Base-by-base conservation (phyloP, 2,113 vertebrate genomes). In the Stegostoma tigrinum region DNA sequence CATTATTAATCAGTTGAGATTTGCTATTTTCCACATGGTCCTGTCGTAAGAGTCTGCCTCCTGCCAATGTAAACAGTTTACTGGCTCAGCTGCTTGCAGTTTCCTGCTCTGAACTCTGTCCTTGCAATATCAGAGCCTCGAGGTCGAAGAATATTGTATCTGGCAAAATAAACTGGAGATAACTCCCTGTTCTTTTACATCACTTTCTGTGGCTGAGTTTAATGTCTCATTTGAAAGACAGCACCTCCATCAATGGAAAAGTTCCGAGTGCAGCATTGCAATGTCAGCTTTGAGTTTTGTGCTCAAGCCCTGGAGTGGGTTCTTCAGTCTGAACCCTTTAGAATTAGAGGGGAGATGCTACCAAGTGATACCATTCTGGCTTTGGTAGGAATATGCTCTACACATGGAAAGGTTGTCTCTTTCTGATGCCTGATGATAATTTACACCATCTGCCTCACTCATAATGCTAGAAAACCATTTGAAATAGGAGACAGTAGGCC, bases 1-100 rank as follows among this genome's bases (percentile, higher is more conserved):
- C 38, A 75, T 95, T 95, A 75, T 95, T 95, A 95, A 95, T 95
- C 94, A 95, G 52, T 95, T 42, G 52, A 34, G 94, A 90, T n/a
- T 61, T 45, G 67, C 70, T 45, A 95, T 95, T 95, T 95, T 52
- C 72, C 94, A 95, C 52, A 95, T 42, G 72, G 68, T 72, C 94
- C 52, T 95, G 24, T 68, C 42, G 1, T 21, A 72, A 75, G 45
- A 95, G 42, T 45, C 72, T 68, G 34, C 94, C 48, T 52, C 34
- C 68, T 34, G 94, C 68, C 94, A 95, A 95, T 52, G 52, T 70
- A 95, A 95, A 95, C 68, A 75, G 42, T 14, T 72, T 68, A 75
- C 67, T 95, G 68, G 27, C 42, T 95, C 68, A 72, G 42, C 68
- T 72, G 68, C 94, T 72, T 4, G 27, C 30, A 14, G 67, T 19